Conservation (phyloP, 2,113 vertebrate species). For the Protobothrops mucrosquamatus region DNA sequence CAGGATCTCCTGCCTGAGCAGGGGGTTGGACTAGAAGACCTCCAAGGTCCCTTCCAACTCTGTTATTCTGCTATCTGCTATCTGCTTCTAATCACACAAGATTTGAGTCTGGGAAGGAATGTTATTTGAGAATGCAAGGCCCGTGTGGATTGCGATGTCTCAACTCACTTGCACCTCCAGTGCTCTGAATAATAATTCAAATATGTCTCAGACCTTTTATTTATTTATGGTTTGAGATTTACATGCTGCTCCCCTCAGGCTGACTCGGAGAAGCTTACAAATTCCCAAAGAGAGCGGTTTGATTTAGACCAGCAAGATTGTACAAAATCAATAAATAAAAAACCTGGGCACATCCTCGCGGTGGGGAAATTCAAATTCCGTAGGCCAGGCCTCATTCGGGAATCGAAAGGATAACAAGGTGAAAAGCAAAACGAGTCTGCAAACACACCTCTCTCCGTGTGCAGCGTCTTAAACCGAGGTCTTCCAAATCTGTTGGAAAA, state of each 20-base stretch:
- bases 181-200: not conserved
- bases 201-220: not conserved
- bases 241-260: not conserved
- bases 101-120: not conserved
- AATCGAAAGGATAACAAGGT: not conserved
- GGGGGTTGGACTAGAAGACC: not conserved
- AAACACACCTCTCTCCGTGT: not conserved
- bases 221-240: not conserved
- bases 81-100: not conserved
- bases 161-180: not conserved
- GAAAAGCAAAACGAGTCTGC: not conserved
- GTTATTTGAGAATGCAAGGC: not conserved
- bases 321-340: not conserved
- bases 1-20: not conserved
- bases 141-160: not conserved
- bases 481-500: not conserved
- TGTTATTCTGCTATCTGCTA: not conserved
- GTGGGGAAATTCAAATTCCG: not conserved
- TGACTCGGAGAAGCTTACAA: not conserved
- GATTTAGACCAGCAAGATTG: not conserved
- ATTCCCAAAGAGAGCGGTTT: not conserved
- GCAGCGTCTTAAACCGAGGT: not conserved
- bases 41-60: not conserved
- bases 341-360: not conserved
- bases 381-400: not conserved